These are phyloP conservation scores for Apeltes quadracus DNA, from an alignment of 2,113 vertebrate genomes.

Conservation along the genomic window DNA sequence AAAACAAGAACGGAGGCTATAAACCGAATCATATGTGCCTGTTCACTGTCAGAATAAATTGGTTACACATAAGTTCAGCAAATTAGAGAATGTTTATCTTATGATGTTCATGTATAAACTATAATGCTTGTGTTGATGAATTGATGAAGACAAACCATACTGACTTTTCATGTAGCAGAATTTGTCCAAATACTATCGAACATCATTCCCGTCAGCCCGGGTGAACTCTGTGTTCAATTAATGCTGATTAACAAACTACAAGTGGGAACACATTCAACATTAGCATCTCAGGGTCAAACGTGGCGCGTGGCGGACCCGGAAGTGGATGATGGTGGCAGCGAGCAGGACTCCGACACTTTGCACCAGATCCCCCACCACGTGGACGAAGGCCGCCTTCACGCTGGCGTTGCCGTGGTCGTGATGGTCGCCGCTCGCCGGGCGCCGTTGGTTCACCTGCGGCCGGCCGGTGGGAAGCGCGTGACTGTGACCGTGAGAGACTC, in stretches of 20 bases:
- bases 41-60: background rate
- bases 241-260: background rate
- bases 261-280: background rate
- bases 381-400: constrained; percentile 89
- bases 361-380: constrained; percentile 89
- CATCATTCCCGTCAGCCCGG: background rate
- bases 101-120: background rate
- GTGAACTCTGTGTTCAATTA: background rate
- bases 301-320: constrained; percentile 80
- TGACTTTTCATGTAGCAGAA: no score
- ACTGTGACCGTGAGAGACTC: constrained; percentile 60
- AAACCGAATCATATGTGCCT: background rate
- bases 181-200: background rate
- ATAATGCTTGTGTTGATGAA: background rate
- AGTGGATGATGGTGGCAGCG: constrained; percentile 86
- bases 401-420: constrained; percentile 78
- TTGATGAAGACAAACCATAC: no score
- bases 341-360: constrained; percentile 89
- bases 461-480: constrained; percentile 54
- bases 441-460: background rate
- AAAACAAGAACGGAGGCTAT: background rate
- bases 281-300: background rate
- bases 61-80: background rate
- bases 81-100: background rate
- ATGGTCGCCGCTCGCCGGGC: constrained; percentile 35